These are phyloP conservation scores for Blastobasis adustella DNA, from an alignment of 2,888 invertebrate species.

Conservation along the genomic window DNA sequence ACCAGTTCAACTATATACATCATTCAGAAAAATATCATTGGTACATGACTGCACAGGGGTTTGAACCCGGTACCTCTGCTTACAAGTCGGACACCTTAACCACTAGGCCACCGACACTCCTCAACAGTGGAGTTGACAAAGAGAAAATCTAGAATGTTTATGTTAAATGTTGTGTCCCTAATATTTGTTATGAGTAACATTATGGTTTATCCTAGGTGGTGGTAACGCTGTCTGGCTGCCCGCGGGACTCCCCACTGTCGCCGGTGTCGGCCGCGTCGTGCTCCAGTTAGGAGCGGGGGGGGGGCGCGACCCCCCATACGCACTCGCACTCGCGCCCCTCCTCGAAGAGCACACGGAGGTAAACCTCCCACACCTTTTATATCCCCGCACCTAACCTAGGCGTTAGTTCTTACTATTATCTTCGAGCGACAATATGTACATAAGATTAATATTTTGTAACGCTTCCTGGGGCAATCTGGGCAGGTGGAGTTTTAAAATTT, in stretches of 20 bases:
- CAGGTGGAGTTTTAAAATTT: conserved; percentile 16
- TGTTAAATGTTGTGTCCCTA: too few relatives aligned
- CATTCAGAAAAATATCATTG: too few relatives aligned
- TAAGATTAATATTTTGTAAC: conserved; percentile 71
- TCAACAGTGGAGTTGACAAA: too few relatives aligned
- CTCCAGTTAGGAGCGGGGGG: conserved; percentile 87
- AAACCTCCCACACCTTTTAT: conserved; percentile 51
- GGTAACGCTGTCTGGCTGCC: conserved; percentile 92
- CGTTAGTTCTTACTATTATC: conserved; percentile 63
- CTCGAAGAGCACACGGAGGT: conserved; percentile 72
- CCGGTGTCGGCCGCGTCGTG: conserved; percentile 93
- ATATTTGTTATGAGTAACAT: too few relatives aligned
- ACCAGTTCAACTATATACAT: too few relatives aligned
- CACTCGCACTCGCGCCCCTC: conserved; percentile 71
- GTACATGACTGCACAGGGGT: too few relatives aligned
- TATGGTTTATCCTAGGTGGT: conserved; percentile 62
- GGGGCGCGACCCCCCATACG: conserved; percentile 73
- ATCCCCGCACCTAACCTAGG: conserved; percentile 51
- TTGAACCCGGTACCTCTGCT: too few relatives aligned
- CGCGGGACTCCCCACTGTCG: conserved; percentile 89
- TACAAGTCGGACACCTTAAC: too few relatives aligned
- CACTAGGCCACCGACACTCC: too few relatives aligned
- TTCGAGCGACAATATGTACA: conserved; percentile 75
- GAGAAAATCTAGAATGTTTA: too few relatives aligned
- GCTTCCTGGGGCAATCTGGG: conserved; percentile 50